Percentiles rank a stretch among this genome's conserved stretches.
phyloP scores from a whole-genome alignment of 2,888 invertebrate species.

The Thymelicus lineola region DNA sequence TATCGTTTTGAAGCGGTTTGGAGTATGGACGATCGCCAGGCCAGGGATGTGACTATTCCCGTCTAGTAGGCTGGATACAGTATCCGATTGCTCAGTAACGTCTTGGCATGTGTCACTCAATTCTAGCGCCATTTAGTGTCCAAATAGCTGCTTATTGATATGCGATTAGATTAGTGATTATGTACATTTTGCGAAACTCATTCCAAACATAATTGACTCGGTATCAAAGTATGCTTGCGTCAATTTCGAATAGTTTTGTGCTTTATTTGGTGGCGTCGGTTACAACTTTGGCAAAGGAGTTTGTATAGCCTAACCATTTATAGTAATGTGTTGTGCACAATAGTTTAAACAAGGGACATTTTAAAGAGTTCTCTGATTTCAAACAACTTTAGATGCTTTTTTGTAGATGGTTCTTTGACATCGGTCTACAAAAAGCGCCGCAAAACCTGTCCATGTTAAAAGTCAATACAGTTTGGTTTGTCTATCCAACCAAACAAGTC shows the following conservation, averaged over 20 bases:
- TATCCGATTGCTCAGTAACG: conserved; percentile 68
- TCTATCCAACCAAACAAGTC: conserved; percentile 65
- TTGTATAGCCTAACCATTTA: conserved; percentile 36
- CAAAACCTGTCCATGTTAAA: conserved; percentile 65
- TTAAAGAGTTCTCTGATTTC: conserved; percentile 2
- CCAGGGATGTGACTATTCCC: conserved; percentile 84
- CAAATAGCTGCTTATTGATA: conserved; percentile 19
- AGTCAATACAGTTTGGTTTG: conserved; percentile 60
- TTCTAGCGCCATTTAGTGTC: conserved; percentile 64
- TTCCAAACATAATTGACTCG: conserved; percentile 29
- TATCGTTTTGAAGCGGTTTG: conserved; percentile 57
- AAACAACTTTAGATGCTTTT: neutral
- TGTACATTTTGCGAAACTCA: conserved; percentile 18
- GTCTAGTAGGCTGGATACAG: conserved; percentile 74
- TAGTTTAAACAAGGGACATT: conserved; percentile 1
- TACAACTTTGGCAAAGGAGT: conserved; percentile 53
- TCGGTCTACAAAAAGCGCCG: conserved; percentile 20
- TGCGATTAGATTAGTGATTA: conserved; percentile 13
- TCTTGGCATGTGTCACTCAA: conserved; percentile 60
- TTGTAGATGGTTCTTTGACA: conserved; percentile 1
- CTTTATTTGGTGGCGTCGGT: conserved; percentile 56
- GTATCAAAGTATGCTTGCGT: conserved; percentile 23
- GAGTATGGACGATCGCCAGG: conserved; percentile 79
- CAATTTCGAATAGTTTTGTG: conserved; percentile 34
- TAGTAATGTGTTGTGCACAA: neutral